phyloP scores from a whole-genome alignment of 2,888 invertebrate genomes.

The Heteromyza rotundicornis region DNA sequence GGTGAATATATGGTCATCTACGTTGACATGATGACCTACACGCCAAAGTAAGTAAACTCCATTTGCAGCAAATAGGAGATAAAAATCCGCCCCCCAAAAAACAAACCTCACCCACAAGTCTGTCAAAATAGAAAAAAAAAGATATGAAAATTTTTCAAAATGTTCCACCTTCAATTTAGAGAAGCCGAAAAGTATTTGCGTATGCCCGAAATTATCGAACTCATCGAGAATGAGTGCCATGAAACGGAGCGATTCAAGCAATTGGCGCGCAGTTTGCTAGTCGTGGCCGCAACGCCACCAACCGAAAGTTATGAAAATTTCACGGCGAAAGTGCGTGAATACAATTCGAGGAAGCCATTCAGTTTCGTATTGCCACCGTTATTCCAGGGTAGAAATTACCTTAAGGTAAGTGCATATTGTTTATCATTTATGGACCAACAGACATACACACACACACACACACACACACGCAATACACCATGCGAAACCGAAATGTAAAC shows the following conservation, averaged over 20 bases:
- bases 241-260: conserved; percentile 66
- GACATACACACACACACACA: conserved; percentile 4
- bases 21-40: conserved; percentile 90
- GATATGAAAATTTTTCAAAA: too few relatives aligned
- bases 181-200: conserved; percentile 82
- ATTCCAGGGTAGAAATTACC: conserved; percentile 63
- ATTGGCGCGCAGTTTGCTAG: conserved; percentile 81
- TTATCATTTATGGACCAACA: background rate
- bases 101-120: too few relatives aligned
- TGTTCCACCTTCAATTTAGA: conserved; percentile 54
- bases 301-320: conserved; percentile 76
- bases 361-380: conserved; percentile 73
- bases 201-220: conserved; percentile 68
- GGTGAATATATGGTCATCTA: conserved; percentile 96
- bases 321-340: conserved; percentile 77
- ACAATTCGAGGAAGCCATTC: conserved; percentile 82
- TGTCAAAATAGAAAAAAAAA: too few relatives aligned
- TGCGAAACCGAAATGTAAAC: background rate
- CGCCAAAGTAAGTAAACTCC: conserved; percentile 66
- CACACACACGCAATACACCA: background rate
- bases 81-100: too few relatives aligned
- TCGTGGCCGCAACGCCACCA: conserved; percentile 89
- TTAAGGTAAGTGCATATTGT: conserved; percentile 62
- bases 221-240: conserved; percentile 66
- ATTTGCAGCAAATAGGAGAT: too few relatives aligned